phyloP scores from a whole-genome alignment of 2,888 invertebrate genomes.

The Meiosimyza platycephala region DNA sequence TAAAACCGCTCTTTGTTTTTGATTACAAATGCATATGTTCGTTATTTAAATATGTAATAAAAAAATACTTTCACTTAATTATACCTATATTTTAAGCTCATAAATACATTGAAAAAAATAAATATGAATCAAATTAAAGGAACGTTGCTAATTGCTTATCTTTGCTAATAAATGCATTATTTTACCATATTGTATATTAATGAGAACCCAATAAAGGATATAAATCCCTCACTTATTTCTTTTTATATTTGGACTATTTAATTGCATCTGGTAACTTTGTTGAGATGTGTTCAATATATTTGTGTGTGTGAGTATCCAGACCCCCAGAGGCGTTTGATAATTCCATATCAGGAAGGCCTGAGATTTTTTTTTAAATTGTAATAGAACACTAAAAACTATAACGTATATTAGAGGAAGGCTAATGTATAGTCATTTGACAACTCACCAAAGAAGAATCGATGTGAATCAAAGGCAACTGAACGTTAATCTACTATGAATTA shows the following conservation, averaged over 20 bases:
- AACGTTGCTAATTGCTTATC: neutral
- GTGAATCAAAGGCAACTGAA: too few relatives aligned
- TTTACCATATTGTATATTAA: slow-evolving; percentile 20
- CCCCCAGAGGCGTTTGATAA: slow-evolving; percentile 10
- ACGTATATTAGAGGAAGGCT: too few relatives aligned
- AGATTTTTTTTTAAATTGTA: slow-evolving; percentile 1
- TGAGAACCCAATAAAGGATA: slow-evolving; percentile 23
- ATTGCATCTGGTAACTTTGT: slow-evolving; percentile 31
- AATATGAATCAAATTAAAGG: too few relatives aligned
- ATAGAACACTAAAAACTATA: neutral
- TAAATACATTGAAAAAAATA: too few relatives aligned
- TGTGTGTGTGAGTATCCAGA: neutral
- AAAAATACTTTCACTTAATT: too few relatives aligned
- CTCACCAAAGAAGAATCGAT: too few relatives aligned
- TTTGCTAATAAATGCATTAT: neutral
- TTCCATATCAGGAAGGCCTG: neutral
- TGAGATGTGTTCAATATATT: slow-evolving; percentile 27
- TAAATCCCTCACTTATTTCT: slow-evolving; percentile 11
- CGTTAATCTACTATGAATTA: too few relatives aligned
- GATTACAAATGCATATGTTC: neutral
- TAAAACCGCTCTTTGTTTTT: slow-evolving; percentile 7
- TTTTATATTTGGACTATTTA: slow-evolving; percentile 5
- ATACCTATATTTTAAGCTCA: too few relatives aligned
- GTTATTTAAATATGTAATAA: neutral
- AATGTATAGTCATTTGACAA: too few relatives aligned